Percentiles rank a stretch among this genome's conserved stretches.
These are phyloP conservation scores for Semnornis frantzii DNA, from an alignment of 2,113 vertebrate genomes.

Conservation along the genomic window DNA sequence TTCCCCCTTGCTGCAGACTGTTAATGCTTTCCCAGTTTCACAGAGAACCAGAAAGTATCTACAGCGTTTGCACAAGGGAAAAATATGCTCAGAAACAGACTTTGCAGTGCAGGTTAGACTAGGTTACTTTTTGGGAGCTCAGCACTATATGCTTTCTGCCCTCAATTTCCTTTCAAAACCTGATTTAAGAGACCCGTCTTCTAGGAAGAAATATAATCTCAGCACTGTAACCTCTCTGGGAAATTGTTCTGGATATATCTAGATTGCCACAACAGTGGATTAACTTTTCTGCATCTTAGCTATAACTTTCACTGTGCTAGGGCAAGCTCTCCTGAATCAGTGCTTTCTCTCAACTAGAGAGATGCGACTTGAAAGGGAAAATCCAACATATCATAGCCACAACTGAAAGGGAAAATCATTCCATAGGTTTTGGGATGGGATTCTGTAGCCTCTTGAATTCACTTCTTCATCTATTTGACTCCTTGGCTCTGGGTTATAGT, in stretches of 20 bases:
- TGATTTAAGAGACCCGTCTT: background rate
- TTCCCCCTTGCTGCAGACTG: background rate
- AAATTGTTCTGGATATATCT: background rate
- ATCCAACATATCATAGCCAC: fast-evolving
- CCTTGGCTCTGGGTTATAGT: background rate
- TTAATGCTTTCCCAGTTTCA: background rate
- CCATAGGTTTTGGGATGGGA: background rate
- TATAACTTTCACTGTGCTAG: background rate
- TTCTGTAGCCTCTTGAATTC: background rate
- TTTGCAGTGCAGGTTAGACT: background rate
- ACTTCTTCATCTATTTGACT: background rate
- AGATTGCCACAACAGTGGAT: background rate
- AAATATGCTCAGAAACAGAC: background rate
- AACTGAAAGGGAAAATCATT: background rate
- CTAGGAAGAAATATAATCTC: background rate
- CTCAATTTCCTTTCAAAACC: background rate
- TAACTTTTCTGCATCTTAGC: background rate
- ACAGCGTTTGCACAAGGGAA: background rate
- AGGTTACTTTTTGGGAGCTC: background rate
- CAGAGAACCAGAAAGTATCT: background rate
- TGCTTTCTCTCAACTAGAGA: fast-evolving
- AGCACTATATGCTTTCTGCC: background rate
- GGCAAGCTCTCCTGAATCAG: background rate
- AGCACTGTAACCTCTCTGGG: background rate
- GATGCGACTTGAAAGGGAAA: background rate